Conservation (phyloP, 2,113 vertebrate genomes). For the Elaphurus davidianus region DNA sequence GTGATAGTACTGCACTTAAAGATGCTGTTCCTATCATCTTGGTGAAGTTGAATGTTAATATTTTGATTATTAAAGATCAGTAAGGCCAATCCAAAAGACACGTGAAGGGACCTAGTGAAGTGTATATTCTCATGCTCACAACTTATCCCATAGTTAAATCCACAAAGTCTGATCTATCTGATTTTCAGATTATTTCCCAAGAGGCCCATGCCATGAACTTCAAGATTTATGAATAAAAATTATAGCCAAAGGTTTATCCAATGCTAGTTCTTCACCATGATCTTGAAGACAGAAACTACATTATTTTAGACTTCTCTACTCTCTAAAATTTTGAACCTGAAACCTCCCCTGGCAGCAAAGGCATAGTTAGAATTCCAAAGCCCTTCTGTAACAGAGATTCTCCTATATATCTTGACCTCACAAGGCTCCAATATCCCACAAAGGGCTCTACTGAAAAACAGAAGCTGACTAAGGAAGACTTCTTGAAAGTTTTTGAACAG, state of each 20-base stretch:
- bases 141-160: neutral
- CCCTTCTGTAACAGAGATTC: neutral
- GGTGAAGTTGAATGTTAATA: neutral
- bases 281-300: neutral
- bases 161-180: neutral
- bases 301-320: neutral
- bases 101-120: neutral
- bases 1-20: neutral
- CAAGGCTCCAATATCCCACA: neutral
- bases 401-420: neutral
- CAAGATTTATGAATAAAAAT: neutral
- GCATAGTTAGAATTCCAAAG: neutral
- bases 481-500: neutral
- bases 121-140: neutral
- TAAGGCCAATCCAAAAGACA: conserved; percentile 27
- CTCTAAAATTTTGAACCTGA: neutral
- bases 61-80: neutral
- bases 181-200: neutral
- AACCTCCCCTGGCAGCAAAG: neutral
- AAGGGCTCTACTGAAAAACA: neutral
- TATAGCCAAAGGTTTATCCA: neutral
- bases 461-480: neutral
- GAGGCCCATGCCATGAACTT: neutral
- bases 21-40: neutral
- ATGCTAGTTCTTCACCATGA: neutral